These are phyloP conservation scores for Pseudeuparius sepicola DNA, from an alignment of 2,888 invertebrate genomes.

Conservation along the genomic window DNA sequence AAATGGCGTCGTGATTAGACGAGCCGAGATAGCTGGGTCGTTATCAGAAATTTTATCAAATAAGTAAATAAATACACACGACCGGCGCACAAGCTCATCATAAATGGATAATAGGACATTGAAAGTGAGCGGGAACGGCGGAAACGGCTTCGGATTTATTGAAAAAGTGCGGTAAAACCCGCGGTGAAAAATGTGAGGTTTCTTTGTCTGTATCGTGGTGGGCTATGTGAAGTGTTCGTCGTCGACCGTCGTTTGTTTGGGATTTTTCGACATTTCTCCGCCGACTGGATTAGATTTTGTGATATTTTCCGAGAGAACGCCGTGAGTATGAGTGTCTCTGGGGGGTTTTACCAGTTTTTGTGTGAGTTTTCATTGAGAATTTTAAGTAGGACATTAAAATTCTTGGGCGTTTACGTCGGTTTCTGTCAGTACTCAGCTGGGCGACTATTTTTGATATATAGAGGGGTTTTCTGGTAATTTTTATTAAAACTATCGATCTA, in stretches of 20 bases:
- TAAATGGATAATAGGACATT: slow-evolving; percentile 24
- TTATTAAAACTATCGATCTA: slow-evolving; percentile 36
- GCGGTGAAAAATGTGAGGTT: slow-evolving; percentile 36
- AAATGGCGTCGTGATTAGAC: slow-evolving; percentile 35
- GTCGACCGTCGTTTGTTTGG: slow-evolving; percentile 26
- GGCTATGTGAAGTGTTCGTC: slow-evolving; percentile 33
- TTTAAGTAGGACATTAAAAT: slow-evolving; percentile 36
- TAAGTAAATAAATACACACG: slow-evolving; percentile 28
- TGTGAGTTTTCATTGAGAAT: slow-evolving; percentile 28
- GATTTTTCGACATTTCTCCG: slow-evolving; percentile 23
- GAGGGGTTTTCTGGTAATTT: slow-evolving; percentile 33
- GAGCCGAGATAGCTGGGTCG: slow-evolving; percentile 30
- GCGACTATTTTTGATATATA: slow-evolving; percentile 36
- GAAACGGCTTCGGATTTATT: slow-evolving; percentile 20
- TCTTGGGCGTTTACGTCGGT: slow-evolving; percentile 37
- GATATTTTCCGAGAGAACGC: slow-evolving; percentile 23
- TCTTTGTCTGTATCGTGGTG: slow-evolving; percentile 38
- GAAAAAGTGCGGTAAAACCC: slow-evolving; percentile 29
- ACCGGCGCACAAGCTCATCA: slow-evolving; percentile 22
- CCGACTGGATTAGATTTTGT: slow-evolving; percentile 23
- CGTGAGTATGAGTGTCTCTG: slow-evolving; percentile 25
- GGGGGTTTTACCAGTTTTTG: slow-evolving; percentile 17
- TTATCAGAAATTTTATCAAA: slow-evolving; percentile 27
- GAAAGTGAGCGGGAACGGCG: slow-evolving; percentile 20
- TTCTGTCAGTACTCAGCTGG: slow-evolving; percentile 32